A percentile compares a stretch with the other conserved stretches of the same genome.
Conservation (phyloP, 2,888 invertebrate genomes). For the Polyommatus icarus region DNA sequence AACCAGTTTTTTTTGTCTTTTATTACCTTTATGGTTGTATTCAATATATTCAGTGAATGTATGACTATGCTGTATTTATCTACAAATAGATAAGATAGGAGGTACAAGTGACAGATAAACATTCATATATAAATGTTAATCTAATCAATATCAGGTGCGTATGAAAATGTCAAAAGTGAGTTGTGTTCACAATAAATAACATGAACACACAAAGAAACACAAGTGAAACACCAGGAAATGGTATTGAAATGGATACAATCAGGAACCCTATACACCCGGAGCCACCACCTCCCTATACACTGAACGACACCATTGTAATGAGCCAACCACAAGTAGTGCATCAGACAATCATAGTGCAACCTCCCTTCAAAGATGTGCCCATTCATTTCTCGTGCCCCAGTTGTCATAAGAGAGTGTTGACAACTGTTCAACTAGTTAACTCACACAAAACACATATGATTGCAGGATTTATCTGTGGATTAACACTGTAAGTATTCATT, state of each 20-base stretch:
- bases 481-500: constrained; percentile 60
- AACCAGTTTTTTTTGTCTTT: neutral
- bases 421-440: constrained; percentile 63
- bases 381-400: constrained; percentile 57
- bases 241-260: constrained; percentile 46
- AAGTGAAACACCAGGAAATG: constrained; percentile 44
- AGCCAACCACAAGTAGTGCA: constrained; percentile 50
- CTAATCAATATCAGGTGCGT: constrained; percentile 34
- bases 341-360: constrained; percentile 58
- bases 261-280: constrained; percentile 45
- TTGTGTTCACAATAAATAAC: constrained; percentile 29
- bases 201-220: constrained; percentile 35
- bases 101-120: constrained; percentile 24
- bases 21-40: neutral
- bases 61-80: constrained; percentile 20
- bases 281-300: constrained; percentile 65
- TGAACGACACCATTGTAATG: constrained; percentile 41
- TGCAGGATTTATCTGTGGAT: constrained; percentile 70
- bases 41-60: neutral
- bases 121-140: constrained; percentile 32
- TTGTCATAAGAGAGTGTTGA: constrained; percentile 59
- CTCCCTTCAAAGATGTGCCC: constrained; percentile 54
- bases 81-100: constrained; percentile 30
- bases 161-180: constrained; percentile 25
- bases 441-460: constrained; percentile 67